phyloP scores from a whole-genome alignment of 2,113 vertebrate genomes.

The Apodemus sylvaticus region DNA sequence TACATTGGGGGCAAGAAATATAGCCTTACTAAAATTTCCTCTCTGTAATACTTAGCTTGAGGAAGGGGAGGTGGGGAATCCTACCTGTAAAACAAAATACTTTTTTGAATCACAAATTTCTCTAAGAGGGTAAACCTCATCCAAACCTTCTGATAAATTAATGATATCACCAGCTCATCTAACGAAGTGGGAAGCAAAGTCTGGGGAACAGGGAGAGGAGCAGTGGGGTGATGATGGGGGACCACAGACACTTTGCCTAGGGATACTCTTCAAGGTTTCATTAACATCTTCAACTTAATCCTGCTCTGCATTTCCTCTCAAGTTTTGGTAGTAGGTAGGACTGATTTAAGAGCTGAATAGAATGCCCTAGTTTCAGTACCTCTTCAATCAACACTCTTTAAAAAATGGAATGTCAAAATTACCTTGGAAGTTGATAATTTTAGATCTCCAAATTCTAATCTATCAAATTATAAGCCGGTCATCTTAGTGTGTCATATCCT shows the following conservation, averaged over 20 bases:
- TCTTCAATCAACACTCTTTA: not conserved
- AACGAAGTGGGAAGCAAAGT: not conserved
- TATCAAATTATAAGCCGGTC: slow-evolving; percentile 1
- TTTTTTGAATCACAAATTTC: slow-evolving; percentile 59
- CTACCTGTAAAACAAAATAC: slow-evolving; percentile 23
- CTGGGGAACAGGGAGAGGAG: not conserved
- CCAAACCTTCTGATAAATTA: slow-evolving; percentile 56
- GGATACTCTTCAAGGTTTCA: not conserved
- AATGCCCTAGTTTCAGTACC: not conserved
- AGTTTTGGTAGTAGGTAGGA: not conserved
- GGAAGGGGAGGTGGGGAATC: not conserved
- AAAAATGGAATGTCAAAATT: slow-evolving; percentile 25
- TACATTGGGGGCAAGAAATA: not conserved
- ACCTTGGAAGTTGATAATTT: slow-evolving; percentile 13
- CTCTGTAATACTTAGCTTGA: slow-evolving; percentile 21
- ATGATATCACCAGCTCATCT: slow-evolving; percentile 43
- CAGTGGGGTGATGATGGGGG: not conserved
- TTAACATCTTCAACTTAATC: not conserved
- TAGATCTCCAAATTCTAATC: slow-evolving; percentile 31
- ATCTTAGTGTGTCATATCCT: not conserved
- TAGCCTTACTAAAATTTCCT: slow-evolving; percentile 1
- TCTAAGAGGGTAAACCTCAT: slow-evolving; percentile 50
- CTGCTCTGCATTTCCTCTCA: not conserved
- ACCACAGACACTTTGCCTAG: not conserved
- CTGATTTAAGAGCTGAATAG: slow-evolving; percentile 9